phyloP scores from a whole-genome alignment of 2,888 invertebrate species.

The Galerucella calmariensis region DNA sequence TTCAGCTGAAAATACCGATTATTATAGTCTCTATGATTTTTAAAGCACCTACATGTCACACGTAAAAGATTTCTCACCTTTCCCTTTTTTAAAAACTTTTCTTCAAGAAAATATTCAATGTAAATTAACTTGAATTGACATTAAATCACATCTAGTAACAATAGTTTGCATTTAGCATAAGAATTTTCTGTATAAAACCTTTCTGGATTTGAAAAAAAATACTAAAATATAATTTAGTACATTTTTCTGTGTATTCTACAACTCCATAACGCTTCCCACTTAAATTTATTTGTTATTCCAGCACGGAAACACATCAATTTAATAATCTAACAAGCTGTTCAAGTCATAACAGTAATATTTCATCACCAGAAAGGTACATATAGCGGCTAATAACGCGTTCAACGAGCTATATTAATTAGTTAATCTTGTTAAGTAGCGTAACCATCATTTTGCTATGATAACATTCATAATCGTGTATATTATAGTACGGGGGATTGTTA shows the following conservation, averaged over 20 bases:
- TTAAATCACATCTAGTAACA: too few species aligned
- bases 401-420: constrained; percentile 35
- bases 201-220: too few species aligned
- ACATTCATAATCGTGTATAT: constrained; percentile 25
- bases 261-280: constrained; percentile 6
- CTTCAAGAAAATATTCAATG: too few species aligned
- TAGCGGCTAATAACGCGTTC: constrained; percentile 32
- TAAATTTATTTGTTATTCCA: constrained; percentile 29
- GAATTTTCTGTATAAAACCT: too few species aligned
- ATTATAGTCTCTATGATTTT: too few species aligned
- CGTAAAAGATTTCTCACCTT: too few species aligned
- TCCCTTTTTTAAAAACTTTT: too few species aligned
- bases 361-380: constrained; percentile 26
- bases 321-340: constrained; percentile 26
- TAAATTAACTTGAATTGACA: too few species aligned
- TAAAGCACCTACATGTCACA: too few species aligned
- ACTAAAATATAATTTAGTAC: neutral
- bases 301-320: constrained; percentile 21
- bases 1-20: too few species aligned
- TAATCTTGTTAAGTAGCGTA: constrained; percentile 33
- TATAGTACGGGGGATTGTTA: constrained; percentile 10
- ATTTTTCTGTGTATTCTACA: neutral
- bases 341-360: constrained; percentile 34
- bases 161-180: too few species aligned
- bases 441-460: constrained; percentile 34